Percentiles rank a stretch among this genome's conserved stretches.
These are phyloP conservation scores for Percina caprodes DNA, from an alignment of 2,113 vertebrate genomes.

Conservation along the genomic window DNA sequence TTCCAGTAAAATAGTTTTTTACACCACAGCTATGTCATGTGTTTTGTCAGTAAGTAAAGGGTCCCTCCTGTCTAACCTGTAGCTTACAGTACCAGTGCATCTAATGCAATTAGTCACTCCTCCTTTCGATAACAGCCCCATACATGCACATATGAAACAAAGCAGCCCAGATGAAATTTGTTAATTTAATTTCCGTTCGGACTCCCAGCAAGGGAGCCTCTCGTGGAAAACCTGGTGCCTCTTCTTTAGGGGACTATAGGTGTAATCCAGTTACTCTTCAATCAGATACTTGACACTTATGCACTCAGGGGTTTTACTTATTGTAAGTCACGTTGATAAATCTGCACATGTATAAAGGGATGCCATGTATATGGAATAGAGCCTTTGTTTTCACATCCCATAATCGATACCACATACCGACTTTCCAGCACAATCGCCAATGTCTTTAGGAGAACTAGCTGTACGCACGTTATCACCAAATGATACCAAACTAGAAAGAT, in stretches of 20 bases:
- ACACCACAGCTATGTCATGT: not conserved
- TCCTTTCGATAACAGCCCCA: not conserved
- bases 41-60: constrained; percentile 6
- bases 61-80: not conserved
- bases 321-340: not conserved
- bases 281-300: not conserved
- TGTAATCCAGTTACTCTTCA: constrained; percentile 26
- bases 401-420: not conserved
- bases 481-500: not conserved
- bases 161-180: constrained; percentile 27
- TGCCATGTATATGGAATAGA: not conserved
- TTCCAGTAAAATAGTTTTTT: not conserved
- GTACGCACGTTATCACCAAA: constrained; percentile 2
- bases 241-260: not conserved
- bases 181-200: constrained; percentile 44
- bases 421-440: not conserved
- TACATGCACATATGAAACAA: constrained; percentile 6
- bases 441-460: not conserved
- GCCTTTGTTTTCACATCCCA: not conserved
- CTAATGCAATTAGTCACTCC: not conserved
- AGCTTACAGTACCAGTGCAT: not conserved
- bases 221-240: not conserved
- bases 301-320: not conserved
- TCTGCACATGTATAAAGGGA: not conserved
- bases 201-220: constrained; percentile 15